A percentile compares a stretch with the other conserved stretches of the same genome.
Conservation (phyloP, 2,113 vertebrate genomes). For the Thomomys bottae region DNA sequence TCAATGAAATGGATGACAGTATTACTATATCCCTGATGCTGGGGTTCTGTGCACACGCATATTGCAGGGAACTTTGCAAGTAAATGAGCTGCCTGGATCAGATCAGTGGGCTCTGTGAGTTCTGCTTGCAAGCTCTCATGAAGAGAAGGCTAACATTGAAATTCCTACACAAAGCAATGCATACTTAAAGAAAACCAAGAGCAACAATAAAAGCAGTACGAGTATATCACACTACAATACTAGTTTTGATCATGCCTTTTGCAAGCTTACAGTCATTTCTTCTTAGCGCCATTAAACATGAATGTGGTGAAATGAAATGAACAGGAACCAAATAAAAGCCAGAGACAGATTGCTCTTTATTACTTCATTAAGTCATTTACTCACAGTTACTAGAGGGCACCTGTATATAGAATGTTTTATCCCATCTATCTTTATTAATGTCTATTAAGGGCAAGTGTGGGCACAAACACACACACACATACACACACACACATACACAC, state of each 20-base stretch:
- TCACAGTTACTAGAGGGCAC: background rate
- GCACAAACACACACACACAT: background rate
- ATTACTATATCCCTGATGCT: background rate
- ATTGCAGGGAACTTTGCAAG: background rate
- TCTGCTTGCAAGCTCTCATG: background rate
- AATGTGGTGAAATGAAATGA: constrained; percentile 38
- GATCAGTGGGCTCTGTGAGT: background rate
- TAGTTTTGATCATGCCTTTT: constrained; percentile 34
- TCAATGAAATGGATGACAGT: background rate
- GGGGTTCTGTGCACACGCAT: background rate
- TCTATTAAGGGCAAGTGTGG: background rate
- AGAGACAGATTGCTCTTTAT: background rate
- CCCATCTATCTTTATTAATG: background rate
- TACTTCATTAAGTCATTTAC: background rate
- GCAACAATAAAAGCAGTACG: background rate
- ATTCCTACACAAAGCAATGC: background rate
- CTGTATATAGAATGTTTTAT: background rate
- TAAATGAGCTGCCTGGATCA: background rate
- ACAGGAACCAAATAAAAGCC: constrained; percentile 26
- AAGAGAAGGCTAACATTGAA: background rate
- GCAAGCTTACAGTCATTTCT: background rate
- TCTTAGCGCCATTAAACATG: background rate
- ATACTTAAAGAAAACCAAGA: constrained; percentile 24
- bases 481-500: no score
- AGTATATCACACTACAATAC: background rate